Percentiles rank a stretch among this genome's conserved stretches.
Conservation (phyloP, 2,113 vertebrate genomes). For the Damaliscus lunatus region DNA sequence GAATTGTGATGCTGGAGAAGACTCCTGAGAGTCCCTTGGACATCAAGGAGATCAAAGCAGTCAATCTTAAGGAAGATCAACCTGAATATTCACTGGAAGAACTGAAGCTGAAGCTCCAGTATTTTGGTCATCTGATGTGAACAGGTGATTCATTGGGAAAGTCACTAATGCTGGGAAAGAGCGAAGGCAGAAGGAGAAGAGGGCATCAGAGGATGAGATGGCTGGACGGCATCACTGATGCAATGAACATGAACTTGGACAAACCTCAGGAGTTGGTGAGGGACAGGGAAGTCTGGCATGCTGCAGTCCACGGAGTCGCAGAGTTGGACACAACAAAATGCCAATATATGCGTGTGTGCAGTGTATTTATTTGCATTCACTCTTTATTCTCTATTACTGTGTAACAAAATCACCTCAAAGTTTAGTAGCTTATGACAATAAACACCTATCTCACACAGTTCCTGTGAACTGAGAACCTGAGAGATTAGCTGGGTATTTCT, state of each 20-base stretch:
- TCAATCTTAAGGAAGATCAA: not conserved
- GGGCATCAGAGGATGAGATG: not conserved
- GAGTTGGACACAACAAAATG: not conserved
- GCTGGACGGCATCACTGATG: not conserved
- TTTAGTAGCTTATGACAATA: not conserved
- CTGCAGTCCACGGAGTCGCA: not conserved
- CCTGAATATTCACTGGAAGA: not conserved
- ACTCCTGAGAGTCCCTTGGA: not conserved
- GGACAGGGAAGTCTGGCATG: not conserved
- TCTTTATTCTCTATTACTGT: not conserved
- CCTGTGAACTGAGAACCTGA: not conserved
- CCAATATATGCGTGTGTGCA: not conserved
- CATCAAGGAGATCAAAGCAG: not conserved
- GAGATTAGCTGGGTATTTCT: not conserved
- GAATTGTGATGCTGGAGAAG: not conserved
- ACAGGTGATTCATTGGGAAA: not conserved
- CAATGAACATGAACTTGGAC: not conserved
- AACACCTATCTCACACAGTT: not conserved
- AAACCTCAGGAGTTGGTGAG: not conserved
- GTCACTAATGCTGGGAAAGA: not conserved
- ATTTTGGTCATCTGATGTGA: not conserved
- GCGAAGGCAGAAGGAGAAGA: not conserved
- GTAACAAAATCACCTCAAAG: not conserved
- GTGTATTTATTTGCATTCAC: not conserved
- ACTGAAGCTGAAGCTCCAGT: not conserved